Base-by-base conservation (phyloP, 2,888 invertebrate genomes). In the Hydrotaea cyrtoneurina region DNA sequence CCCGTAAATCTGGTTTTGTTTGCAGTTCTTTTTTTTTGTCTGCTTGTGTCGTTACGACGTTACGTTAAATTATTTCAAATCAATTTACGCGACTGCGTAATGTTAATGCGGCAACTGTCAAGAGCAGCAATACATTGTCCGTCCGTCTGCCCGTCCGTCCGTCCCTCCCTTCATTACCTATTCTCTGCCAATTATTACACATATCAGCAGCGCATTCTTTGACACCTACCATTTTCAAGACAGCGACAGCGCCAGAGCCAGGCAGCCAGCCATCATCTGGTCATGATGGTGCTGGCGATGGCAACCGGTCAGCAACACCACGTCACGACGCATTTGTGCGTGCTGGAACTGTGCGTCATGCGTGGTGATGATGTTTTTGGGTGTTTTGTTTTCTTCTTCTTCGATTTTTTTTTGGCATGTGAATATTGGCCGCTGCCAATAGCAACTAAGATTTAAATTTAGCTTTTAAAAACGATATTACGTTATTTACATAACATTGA, bases 401-500 rank as follows among this genome's bases (percentile, higher is more conserved):
- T 55, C 17, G 62, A 1, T n/a, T 73, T 11, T 72, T 26, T 11
- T 2, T 50, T 50, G 26, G 7, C 26, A n/a, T 23, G 19, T 31
- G 26, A 5, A 17, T 64, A 4, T 2, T 53, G 17, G n/a, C 11
- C 53, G 13, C 53, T 66, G 31, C 7, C 31, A 10, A 39, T 39
- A 39, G 31, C 31, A 31, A 31, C 31, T 1, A 55, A 1, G 50
- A 15, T 50, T 5, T 7, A 50, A 71, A 26, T 8, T 46, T 7
- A 46, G 13, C 39, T 39, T 39, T 43, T 31, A 13, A 50, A 71
- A 77, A 80, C 77, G 71, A 83, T n/a, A 80, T 81, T 81, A 31
- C 31, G 31, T 81, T 76, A 82, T 85, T 85, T 82, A 79, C 85
- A 85, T 79, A 85, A 82, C 85, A 85, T 85, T 85, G 82, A 85